Conservation (phyloP, 2,797 vertebrate species). For the Cheirogaleus major region DNA sequence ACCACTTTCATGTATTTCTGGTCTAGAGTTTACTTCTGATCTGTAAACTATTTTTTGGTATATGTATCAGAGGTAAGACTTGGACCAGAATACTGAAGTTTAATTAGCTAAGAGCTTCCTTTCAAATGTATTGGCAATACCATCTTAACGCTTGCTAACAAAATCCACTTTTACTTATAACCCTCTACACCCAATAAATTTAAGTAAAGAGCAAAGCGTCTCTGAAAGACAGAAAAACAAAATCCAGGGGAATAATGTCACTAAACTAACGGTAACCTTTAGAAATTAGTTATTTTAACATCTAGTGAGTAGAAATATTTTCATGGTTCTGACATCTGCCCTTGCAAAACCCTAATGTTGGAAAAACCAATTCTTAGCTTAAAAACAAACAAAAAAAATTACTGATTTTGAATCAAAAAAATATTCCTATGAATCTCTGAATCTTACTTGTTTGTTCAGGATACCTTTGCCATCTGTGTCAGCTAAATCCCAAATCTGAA, state of each 20-base stretch:
- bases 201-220: slow-evolving; percentile 31
- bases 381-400: slow-evolving; percentile 43
- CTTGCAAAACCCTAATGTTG: slow-evolving; percentile 30
- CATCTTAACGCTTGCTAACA: slow-evolving; percentile 1
- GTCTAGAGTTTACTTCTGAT: not conserved
- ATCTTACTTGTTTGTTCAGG: slow-evolving; percentile 96
- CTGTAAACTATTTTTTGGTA: not conserved
- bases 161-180: slow-evolving; percentile 55
- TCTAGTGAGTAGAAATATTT: slow-evolving; percentile 41
- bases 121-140: slow-evolving; percentile 23
- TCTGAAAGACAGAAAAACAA: slow-evolving; percentile 24
- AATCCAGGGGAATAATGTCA: slow-evolving; percentile 9
- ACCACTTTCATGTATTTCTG: not conserved
- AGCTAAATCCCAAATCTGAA: slow-evolving; percentile 98
- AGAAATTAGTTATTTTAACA: not conserved
- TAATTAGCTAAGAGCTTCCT: slow-evolving; percentile 26
- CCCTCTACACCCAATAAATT: not conserved
- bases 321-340: slow-evolving; percentile 39
- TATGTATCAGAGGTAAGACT: not conserved
- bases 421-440: slow-evolving; percentile 22
- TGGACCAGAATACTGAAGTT: slow-evolving; percentile 15
- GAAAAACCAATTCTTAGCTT: slow-evolving; percentile 34
- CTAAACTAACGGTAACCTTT: slow-evolving; percentile 43
- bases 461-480: slow-evolving; percentile 96
- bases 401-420: slow-evolving; percentile 38